Evolutionary conservation across 2,113 vertebrate genomes (phyloP).

Genomic region (Pomatostomus ruficeps): DNA sequence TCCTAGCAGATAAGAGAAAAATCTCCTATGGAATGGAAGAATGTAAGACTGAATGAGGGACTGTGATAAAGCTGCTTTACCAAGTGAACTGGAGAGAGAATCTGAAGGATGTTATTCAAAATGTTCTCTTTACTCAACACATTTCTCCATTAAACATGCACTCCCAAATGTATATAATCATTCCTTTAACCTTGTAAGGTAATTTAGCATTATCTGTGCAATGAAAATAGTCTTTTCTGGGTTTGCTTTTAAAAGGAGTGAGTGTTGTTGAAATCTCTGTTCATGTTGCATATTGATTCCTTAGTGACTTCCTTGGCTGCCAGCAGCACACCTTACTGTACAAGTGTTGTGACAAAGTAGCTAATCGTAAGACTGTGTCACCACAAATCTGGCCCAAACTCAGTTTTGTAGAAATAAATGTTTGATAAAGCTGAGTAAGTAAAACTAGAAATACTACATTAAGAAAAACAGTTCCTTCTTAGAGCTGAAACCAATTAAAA

Average conservation of each 20-base stretch:
- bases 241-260: not conserved
- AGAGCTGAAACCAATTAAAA: not conserved
- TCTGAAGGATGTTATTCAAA: not conserved
- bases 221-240: not conserved
- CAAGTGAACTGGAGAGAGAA: not conserved
- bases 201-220: not conserved
- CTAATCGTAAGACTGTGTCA: not conserved
- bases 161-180: not conserved
- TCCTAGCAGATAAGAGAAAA: constrained; percentile 52
- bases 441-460: not conserved
- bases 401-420: not conserved
- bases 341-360: not conserved
- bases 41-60: not conserved
- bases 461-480: not conserved
- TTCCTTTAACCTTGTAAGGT: not conserved
- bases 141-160: not conserved
- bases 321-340: not conserved
- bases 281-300: not conserved
- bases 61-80: constrained; percentile 15
- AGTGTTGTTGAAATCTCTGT: not conserved
- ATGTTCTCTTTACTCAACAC: not conserved
- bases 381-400: not conserved
- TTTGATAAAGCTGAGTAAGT: not conserved
- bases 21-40: not conserved
- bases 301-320: not conserved